Evolutionary conservation across 92 coral and sea anemone species (phyloP).

Genomic region (Hydrozoanthus gracilis): DNA sequence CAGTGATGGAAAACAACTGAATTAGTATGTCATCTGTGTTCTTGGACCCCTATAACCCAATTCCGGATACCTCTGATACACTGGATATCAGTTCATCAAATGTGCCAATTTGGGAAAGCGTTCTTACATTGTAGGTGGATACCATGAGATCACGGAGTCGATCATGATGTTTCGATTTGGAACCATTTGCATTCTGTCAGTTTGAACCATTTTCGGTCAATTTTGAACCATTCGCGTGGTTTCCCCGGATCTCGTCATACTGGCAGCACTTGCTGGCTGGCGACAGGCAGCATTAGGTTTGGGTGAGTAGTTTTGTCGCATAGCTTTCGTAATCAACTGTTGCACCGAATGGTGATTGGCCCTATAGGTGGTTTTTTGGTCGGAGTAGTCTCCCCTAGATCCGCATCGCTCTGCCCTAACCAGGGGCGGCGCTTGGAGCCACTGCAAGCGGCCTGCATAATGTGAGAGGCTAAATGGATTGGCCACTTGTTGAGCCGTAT

Average conservation of each 20-base stretch:
- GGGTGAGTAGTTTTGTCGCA: neutral
- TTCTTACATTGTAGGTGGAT: conserved; percentile 4
- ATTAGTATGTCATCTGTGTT: no score
- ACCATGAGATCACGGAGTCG: conserved; percentile 1
- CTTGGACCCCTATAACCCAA: no score
- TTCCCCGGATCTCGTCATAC: neutral
- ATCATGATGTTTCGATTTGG: neutral
- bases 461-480: conserved; percentile 29
- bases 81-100: no score
- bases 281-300: neutral
- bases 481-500: conserved; percentile 44
- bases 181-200: conserved; percentile 11
- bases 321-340: neutral
- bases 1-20: neutral
- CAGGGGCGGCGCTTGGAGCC: no score
- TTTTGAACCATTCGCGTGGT: no score
- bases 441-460: conserved; percentile 46
- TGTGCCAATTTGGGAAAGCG: neutral
- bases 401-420: no score
- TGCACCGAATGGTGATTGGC: neutral
- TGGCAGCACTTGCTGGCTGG: neutral
- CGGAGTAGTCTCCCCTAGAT: neutral
- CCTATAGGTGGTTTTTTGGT: neutral
- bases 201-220: no score
- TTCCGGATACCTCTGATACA: no score